phyloP scores from a whole-genome alignment of 2,797 vertebrate species.

The Caiman crocodilus region DNA sequence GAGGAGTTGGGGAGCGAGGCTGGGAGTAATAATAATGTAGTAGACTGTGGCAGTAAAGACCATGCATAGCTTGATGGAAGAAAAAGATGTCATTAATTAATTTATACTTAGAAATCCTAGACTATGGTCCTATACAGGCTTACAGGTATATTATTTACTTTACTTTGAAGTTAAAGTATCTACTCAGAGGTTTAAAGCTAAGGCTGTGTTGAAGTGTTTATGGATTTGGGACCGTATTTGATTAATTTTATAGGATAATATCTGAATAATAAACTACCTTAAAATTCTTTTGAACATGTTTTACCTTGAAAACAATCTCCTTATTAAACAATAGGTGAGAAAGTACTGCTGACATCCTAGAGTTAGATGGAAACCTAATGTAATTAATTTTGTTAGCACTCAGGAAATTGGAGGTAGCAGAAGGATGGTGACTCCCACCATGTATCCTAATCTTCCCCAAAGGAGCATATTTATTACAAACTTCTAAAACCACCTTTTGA shows the following conservation, averaged over 20 bases:
- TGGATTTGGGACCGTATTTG: background rate
- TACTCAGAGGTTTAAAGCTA: conserved; percentile 55
- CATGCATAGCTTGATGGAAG: background rate
- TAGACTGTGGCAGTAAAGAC: background rate
- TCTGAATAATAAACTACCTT: conserved; percentile 54
- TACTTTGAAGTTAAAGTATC: conserved; percentile 44
- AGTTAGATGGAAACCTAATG: conserved; percentile 42
- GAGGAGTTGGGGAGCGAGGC: background rate
- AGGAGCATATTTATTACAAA: conserved; percentile 69
- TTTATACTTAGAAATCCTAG: background rate
- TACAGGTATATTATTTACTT: conserved; percentile 22
- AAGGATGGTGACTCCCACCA: conserved; percentile 69
- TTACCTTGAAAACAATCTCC: conserved; percentile 54
- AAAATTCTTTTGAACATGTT: conserved; percentile 42
- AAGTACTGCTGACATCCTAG: conserved; percentile 34
- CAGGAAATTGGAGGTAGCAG: conserved; percentile 65
- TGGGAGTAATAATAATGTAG: background rate
- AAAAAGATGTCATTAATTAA: background rate
- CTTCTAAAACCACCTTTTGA: conserved; percentile 74
- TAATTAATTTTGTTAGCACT: conserved; percentile 66
- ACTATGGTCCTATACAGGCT: background rate
- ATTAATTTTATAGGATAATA: conserved; percentile 70
- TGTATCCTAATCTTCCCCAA: conserved; percentile 65
- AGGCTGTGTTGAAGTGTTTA: background rate
- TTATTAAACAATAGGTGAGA: conserved; percentile 52